Base-by-base conservation (phyloP, 2,888 invertebrate species). In the Eupsilia transversa region DNA sequence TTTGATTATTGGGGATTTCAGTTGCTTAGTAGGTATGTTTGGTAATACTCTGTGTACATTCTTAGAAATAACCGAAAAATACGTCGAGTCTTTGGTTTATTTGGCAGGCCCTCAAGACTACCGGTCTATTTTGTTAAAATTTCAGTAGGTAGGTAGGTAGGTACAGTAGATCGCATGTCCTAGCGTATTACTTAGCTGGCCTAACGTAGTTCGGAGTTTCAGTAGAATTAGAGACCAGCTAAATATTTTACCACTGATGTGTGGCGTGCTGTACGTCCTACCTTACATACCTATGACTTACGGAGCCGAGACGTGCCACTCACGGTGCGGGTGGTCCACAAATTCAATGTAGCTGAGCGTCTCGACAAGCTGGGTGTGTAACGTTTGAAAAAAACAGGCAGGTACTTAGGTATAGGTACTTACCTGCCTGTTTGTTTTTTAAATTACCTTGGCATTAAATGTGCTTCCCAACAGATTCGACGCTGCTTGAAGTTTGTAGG, bases 401-500 rank as follows among this genome's bases (percentile, higher is more conserved):
- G n/a, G n/a, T n/a, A n/a, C n/a, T n/a, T n/a, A n/a, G n/a, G n/a
- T n/a, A n/a, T n/a, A n/a, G n/a, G n/a, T n/a, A n/a, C n/a, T n/a
- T n/a, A n/a, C n/a, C n/a, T n/a, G n/a, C n/a, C n/a, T n/a, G n/a
- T n/a, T n/a, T n/a, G n/a, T 49, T 23, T 52, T 54, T 33, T 30
- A 20, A 72, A 65, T 68, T 80, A 91, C 91, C 86, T 90, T 88
- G 1, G 89, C 82, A 73, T 90, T 87, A 41, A 90, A 67, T 33
- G 89, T 79, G 60, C 86, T 87, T 27, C 86, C 90, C 0, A 93
- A 72, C 2, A 91, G 71, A 52, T 83, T 90, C 12, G 89, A 86
- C 10, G 89, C 89, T 4, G 91, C 83, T 63, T 93, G 90, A 2
- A 93, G 59, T 79, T 94, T 94, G 54, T 91, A 86, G 0, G 90